These are phyloP conservation scores for Neomorphus geoffroyi DNA, from an alignment of 2,797 vertebrate species.

Conservation along the genomic window DNA sequence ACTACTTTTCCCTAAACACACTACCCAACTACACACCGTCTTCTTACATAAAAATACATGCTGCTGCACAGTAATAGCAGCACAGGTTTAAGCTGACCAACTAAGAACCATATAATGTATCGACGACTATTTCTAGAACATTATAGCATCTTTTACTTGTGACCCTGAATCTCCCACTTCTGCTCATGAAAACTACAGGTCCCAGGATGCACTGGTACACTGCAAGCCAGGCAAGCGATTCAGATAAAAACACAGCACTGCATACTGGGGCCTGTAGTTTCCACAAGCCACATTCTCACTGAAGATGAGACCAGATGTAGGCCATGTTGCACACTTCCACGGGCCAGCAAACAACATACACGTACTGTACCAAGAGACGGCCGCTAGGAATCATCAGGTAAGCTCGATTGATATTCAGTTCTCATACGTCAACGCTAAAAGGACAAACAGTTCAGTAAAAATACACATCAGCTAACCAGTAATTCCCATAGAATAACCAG, in stretches of 20 bases:
- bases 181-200: constrained; percentile 59
- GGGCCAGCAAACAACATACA: not conserved
- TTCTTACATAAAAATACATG: not conserved
- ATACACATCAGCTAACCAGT: not conserved
- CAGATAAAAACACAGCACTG: constrained; percentile 38
- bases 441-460: not conserved
- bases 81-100: not conserved
- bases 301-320: constrained; percentile 46
- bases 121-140: not conserved
- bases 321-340: constrained; percentile 13
- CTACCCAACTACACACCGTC: not conserved
- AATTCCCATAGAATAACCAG: not conserved
- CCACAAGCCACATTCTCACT: not conserved
- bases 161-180: not conserved
- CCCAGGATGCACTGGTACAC: constrained; percentile 65
- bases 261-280: constrained; percentile 70
- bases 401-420: not conserved
- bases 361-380: accelerated
- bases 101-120: not conserved
- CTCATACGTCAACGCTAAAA: accelerated
- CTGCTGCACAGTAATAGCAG: not conserved
- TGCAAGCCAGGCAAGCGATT: not conserved
- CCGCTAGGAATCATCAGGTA: not conserved
- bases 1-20: not conserved
- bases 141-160: not conserved